phyloP scores from a whole-genome alignment of 1,140 invertebrate genomes.

The Drosophila miranda region DNA sequence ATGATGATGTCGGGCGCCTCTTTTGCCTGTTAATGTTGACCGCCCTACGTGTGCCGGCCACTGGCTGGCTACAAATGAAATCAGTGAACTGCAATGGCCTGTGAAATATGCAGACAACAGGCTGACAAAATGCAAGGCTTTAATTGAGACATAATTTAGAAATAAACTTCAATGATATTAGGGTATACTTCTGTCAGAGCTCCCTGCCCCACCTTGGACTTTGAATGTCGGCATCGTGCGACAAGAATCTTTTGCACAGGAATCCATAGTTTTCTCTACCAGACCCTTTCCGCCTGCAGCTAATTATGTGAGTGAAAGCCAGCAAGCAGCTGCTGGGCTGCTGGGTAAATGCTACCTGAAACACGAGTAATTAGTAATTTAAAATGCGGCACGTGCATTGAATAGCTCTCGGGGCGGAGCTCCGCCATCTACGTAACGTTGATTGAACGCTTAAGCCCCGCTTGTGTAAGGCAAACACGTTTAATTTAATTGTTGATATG shows the following conservation, averaged over 20 bases:
- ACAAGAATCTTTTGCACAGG: background rate
- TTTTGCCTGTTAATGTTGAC: conserved; percentile 56
- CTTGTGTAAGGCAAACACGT: conserved; percentile 74
- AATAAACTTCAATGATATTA: conserved; percentile 11
- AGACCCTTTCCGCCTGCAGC: conserved; percentile 19
- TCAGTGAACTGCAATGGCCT: conserved; percentile 34
- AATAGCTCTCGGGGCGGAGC: conserved; percentile 33
- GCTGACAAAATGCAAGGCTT: conserved; percentile 37
- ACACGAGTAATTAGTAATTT: conserved; percentile 76
- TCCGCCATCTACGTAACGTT: conserved; percentile 33
- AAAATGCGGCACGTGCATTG: conserved; percentile 73
- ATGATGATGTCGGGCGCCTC: conserved; percentile 17
- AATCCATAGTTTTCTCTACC: conserved; percentile 1
- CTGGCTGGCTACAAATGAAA: conserved; percentile 37
- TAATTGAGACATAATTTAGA: background rate
- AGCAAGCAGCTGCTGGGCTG: conserved; percentile 1
- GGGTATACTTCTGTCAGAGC: background rate
- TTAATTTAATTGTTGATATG: conserved; percentile 80
- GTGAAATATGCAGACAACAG: conserved; percentile 36
- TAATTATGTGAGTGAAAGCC: conserved; percentile 55
- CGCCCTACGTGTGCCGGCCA: conserved; percentile 56
- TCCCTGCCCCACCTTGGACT: background rate
- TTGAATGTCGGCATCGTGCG: background rate
- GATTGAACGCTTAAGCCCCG: conserved; percentile 71
- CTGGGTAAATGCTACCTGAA: conserved; percentile 49